Evolutionary conservation across 2,797 vertebrate genomes (phyloP).

Genomic region (Ataeniobius toweri): DNA sequence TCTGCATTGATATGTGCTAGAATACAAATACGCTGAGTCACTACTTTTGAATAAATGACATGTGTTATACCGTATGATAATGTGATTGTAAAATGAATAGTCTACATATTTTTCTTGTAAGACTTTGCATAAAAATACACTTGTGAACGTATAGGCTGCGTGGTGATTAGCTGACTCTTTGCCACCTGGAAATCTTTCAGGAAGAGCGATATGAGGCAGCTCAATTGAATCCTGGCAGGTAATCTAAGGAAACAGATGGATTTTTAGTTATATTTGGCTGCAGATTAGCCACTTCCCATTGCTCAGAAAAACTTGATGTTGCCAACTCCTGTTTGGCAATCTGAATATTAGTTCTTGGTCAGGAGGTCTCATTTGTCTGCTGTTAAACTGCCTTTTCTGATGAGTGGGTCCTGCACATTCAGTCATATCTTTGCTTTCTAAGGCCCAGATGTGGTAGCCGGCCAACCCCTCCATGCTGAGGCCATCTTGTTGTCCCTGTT

Average conservation of each 20-base stretch:
- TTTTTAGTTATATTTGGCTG: conserved; percentile 80
- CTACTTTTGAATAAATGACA: conserved; percentile 25
- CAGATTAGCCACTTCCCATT: conserved; percentile 75
- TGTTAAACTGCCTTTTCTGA: conserved; percentile 69
- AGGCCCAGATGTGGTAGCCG: conserved; percentile 66
- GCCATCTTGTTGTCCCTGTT: conserved; percentile 40
- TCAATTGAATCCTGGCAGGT: conserved; percentile 79
- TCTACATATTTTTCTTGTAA: conserved; percentile 42
- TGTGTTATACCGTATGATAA: conserved; percentile 21
- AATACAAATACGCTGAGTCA: conserved; percentile 36
- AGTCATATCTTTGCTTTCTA: conserved; percentile 69
- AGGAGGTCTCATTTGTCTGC: conserved; percentile 58
- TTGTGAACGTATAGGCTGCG: conserved; percentile 56
- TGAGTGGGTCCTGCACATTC: conserved; percentile 54
- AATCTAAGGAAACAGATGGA: conserved; percentile 82
- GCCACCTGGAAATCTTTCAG: conserved; percentile 67
- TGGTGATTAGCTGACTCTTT: conserved; percentile 66
- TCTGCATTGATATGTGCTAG: conserved; percentile 27
- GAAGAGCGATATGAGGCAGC: conserved; percentile 64
- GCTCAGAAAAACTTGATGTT: conserved; percentile 68
- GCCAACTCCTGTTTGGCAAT: conserved; percentile 76
- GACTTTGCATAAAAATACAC: conserved; percentile 44
- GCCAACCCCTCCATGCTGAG: conserved; percentile 53
- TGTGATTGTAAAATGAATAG: conserved; percentile 32
- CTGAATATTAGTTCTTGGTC: conserved; percentile 75